phyloP scores from a whole-genome alignment of 2,113 vertebrate genomes.

The Myrmecophaga tridactyla region DNA sequence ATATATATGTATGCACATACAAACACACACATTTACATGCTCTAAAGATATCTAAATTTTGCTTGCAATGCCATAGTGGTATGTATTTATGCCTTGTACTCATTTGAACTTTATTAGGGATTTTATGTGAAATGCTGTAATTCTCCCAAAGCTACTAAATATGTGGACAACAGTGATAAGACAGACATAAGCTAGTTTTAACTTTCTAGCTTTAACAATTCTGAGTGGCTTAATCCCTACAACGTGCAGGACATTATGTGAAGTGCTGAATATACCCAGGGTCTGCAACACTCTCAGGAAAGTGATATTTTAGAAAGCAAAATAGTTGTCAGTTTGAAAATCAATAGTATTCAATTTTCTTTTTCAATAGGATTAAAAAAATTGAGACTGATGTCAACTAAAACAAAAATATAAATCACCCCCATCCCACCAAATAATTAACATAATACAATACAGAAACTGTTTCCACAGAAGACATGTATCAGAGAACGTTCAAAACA shows the following conservation, averaged over 20 bases:
- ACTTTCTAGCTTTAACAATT: constrained; percentile 25
- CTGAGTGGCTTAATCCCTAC: background rate
- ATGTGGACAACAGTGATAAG: background rate
- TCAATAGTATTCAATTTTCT: constrained; percentile 20
- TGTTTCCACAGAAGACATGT: background rate
- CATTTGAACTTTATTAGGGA: background rate
- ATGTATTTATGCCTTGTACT: background rate
- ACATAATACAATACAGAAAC: background rate
- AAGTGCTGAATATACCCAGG: background rate
- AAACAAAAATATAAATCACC: constrained; percentile 12
- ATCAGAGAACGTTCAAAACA: background rate
- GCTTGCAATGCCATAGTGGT: background rate
- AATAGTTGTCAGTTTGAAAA: constrained; percentile 30
- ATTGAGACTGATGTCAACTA: constrained; percentile 14
- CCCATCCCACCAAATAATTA: background rate
- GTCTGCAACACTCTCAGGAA: background rate
- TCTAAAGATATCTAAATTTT: constrained; percentile 19
- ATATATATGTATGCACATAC: background rate
- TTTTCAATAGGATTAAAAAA: background rate
- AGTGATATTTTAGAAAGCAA: background rate
- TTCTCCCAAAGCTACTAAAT: constrained; percentile 1
- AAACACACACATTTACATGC: background rate
- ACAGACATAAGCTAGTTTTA: background rate
- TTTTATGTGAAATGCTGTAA: background rate
- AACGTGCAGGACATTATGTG: background rate